A percentile compares a stretch with the other conserved stretches of the same genome.
Evolutionary conservation across 2,113 vertebrate genomes (phyloP).

Genomic region (Pachypanchax playfairii): DNA sequence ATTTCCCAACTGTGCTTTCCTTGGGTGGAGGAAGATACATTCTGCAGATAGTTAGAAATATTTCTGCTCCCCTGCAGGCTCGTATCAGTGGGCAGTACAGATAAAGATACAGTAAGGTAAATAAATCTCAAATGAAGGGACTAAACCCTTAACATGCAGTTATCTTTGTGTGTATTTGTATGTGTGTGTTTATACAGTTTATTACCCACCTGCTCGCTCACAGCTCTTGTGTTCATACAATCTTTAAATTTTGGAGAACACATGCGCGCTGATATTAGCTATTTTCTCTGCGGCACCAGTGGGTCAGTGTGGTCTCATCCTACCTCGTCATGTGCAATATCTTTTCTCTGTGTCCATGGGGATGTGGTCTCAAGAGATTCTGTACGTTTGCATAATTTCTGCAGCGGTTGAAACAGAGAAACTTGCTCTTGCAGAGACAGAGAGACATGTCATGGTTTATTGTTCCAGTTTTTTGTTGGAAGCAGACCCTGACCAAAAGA

Average conservation of each 20-base stretch:
- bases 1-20: constrained; percentile 56
- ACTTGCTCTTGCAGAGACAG: constrained; percentile 17
- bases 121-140: constrained; percentile 77
- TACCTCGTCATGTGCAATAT: constrained; percentile 30
- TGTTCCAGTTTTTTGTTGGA: constrained; percentile 1
- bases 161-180: constrained; percentile 34
- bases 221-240: constrained; percentile 28
- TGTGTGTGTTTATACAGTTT: constrained; percentile 37
- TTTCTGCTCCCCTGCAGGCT: constrained; percentile 68
- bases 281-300: constrained; percentile 27
- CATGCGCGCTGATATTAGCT: constrained; percentile 36
- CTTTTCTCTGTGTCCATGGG: constrained; percentile 19
- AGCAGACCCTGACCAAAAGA: neutral
- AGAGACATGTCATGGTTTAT: constrained; percentile 12
- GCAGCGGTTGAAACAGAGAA: constrained; percentile 24
- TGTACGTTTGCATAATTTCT: constrained; percentile 48
- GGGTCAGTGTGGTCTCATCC: constrained; percentile 35
- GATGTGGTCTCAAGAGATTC: constrained; percentile 32
- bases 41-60: constrained; percentile 77
- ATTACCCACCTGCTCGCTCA: constrained; percentile 26
- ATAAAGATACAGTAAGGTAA: constrained; percentile 76
- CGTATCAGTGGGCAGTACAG: constrained; percentile 74
- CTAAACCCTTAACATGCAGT: constrained; percentile 66
- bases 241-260: constrained; percentile 41
- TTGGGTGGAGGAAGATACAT: constrained; percentile 72